A percentile compares a stretch with the other conserved stretches of the same genome.
Evolutionary conservation across 2,888 invertebrate species (phyloP).

Genomic region (Ptychoptera contaminata): DNA sequence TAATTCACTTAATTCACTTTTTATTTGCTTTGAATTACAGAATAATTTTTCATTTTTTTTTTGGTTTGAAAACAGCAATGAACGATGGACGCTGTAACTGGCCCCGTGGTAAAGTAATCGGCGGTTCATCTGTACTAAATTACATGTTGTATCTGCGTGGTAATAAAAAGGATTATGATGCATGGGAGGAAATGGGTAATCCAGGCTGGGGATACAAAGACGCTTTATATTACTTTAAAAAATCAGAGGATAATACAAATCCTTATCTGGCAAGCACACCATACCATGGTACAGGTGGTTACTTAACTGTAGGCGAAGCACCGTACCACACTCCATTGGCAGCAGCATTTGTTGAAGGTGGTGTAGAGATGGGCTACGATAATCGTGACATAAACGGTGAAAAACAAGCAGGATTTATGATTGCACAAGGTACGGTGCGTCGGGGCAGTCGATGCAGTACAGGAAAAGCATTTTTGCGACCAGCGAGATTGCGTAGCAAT

Average conservation of each 20-base stretch:
- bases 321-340: conserved; percentile 75
- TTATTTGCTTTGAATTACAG: neutral
- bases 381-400: conserved; percentile 80
- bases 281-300: conserved; percentile 67
- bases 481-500: conserved; percentile 63
- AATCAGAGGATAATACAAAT: conserved; percentile 81
- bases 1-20: conserved; percentile 8
- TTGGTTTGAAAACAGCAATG: conserved; percentile 47
- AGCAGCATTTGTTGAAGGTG: conserved; percentile 66
- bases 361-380: conserved; percentile 68
- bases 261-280: conserved; percentile 65
- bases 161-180: conserved; percentile 77
- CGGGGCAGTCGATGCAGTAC: conserved; percentile 77
- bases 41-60: neutral
- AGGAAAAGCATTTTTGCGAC: conserved; percentile 72
- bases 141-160: conserved; percentile 86
- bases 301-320: conserved; percentile 70
- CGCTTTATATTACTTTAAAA: conserved; percentile 70
- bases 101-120: conserved; percentile 84
- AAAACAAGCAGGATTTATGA: conserved; percentile 76
- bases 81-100: conserved; percentile 71
- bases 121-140: conserved; percentile 78
- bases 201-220: conserved; percentile 76
- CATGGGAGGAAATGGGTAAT: conserved; percentile 76
- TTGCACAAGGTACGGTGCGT: conserved; percentile 65